phyloP scores from a whole-genome alignment of 2,888 invertebrate genomes.

The Argynnis bischoffii region DNA sequence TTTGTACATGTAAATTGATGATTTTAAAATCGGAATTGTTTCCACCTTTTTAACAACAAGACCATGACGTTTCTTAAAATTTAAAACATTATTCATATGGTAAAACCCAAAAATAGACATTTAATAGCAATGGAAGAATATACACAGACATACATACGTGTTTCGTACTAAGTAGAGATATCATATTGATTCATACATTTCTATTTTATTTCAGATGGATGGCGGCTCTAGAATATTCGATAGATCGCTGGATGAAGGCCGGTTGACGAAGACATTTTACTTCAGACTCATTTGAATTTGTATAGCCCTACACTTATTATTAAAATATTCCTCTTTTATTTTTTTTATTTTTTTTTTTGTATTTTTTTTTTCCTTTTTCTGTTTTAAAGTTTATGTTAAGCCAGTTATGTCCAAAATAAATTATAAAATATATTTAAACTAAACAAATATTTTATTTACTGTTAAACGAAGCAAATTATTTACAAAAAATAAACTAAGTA shows the following conservation, averaged over 20 bases:
- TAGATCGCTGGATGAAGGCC: slow-evolving; percentile 95
- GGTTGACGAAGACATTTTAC: slow-evolving; percentile 77
- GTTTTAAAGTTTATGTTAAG: not conserved
- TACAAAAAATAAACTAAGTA: slow-evolving; percentile 9
- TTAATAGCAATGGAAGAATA: too few species aligned
- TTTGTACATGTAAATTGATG: too few species aligned
- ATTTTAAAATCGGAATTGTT: too few species aligned
- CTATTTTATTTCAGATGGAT: slow-evolving; percentile 88
- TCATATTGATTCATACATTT: too few species aligned
- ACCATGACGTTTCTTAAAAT: too few species aligned
- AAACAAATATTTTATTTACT: not conserved
- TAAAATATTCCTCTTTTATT: slow-evolving; percentile 52
- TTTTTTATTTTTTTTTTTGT: slow-evolving; percentile 43
- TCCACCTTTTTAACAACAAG: too few species aligned
- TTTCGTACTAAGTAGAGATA: too few species aligned
- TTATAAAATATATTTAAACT: slow-evolving; percentile 1
- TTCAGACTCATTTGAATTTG: slow-evolving; percentile 63
- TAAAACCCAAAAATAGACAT: too few species aligned
- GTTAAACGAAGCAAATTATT: slow-evolving; percentile 15
- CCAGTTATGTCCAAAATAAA: slow-evolving; percentile 1
- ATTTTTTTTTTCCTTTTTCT: slow-evolving; percentile 35
- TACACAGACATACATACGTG: too few species aligned
- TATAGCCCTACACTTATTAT: slow-evolving; percentile 55
- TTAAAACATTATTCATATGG: too few species aligned
- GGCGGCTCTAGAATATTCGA: slow-evolving; percentile 96